phyloP scores from a whole-genome alignment of 2,888 invertebrate genomes.

The Drosophila stalkeri region DNA sequence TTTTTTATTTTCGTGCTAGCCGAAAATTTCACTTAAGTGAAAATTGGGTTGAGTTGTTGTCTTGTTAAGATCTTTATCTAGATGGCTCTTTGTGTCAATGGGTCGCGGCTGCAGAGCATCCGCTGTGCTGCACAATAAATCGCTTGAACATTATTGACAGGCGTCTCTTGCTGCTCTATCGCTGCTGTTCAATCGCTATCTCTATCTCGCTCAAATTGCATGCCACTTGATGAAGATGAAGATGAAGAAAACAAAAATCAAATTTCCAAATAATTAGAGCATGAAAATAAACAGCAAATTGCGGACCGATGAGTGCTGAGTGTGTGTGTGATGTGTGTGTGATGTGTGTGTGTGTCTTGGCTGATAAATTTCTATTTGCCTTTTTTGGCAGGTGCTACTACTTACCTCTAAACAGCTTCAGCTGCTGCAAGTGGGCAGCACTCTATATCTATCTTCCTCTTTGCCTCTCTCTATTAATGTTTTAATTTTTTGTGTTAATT shows the following conservation, averaged over 20 bases:
- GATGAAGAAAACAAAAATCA: slow-evolving; percentile 54
- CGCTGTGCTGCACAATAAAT: slow-evolving; percentile 4
- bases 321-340: slow-evolving; percentile 28
- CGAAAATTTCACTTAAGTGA: slow-evolving; percentile 70
- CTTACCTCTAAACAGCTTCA: slow-evolving; percentile 52
- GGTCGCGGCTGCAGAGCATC: slow-evolving; percentile 37
- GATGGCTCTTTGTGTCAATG: slow-evolving; percentile 55
- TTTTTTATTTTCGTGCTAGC: slow-evolving; percentile 50
- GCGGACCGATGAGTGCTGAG: slow-evolving; percentile 33
- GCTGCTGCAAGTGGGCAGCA: slow-evolving; percentile 58
- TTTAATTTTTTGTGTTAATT: slow-evolving; percentile 58
- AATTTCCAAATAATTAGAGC: slow-evolving; percentile 80
- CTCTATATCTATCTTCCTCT: neutral
- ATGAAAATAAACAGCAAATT: slow-evolving; percentile 77
- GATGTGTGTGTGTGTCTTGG: slow-evolving; percentile 27
- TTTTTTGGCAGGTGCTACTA: slow-evolving; percentile 67
- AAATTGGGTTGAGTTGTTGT: slow-evolving; percentile 68
- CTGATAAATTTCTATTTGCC: slow-evolving; percentile 73
- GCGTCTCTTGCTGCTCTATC: neutral
- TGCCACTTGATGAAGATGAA: slow-evolving; percentile 43
- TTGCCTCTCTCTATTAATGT: slow-evolving; percentile 46
- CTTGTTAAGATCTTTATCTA: slow-evolving; percentile 38
- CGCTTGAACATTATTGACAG: slow-evolving; percentile 33
- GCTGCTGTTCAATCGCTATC: neutral
- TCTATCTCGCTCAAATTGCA: slow-evolving; percentile 37